These are phyloP conservation scores for Icerya purchasi DNA, from an alignment of 2,888 invertebrate species.

Conservation along the genomic window DNA sequence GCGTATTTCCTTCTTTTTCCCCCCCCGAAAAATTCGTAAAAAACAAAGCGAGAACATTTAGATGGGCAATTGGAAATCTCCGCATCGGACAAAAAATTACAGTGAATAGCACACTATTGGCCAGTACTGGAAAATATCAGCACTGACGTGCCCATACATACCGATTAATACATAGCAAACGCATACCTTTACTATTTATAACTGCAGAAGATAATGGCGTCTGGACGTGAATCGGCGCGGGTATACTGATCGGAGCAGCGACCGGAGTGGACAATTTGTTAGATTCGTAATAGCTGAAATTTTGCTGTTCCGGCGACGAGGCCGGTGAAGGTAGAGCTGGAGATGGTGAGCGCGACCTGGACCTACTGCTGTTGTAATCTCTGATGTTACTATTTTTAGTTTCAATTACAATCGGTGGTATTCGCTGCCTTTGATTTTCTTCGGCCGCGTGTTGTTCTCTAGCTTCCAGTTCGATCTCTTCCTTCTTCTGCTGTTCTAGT, in stretches of 20 bases:
- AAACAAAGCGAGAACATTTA: too few species aligned
- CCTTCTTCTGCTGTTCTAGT: neutral
- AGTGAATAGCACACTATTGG: too few species aligned
- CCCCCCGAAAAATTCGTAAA: too few species aligned
- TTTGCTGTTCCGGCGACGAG: conserved; percentile 14
- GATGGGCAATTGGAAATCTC: too few species aligned
- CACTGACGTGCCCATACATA: too few species aligned
- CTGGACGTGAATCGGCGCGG: too few species aligned
- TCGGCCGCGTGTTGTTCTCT: neutral
- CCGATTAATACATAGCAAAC: too few species aligned
- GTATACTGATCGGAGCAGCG: conserved; percentile 18
- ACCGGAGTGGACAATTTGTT: neutral
- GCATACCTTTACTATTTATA: too few species aligned
- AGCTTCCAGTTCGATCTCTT: neutral
- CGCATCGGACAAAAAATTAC: too few species aligned
- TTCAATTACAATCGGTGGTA: conserved; percentile 12
- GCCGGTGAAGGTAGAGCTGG: conserved; percentile 10
- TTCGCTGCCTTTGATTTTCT: conserved; percentile 16
- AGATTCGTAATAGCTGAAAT: neutral
- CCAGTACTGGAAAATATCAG: too few species aligned
- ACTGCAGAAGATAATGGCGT: too few species aligned
- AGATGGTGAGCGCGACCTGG: conserved; percentile 6
- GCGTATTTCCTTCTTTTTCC: too few species aligned
- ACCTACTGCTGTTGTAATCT: conserved; percentile 1
- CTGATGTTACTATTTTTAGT: neutral